phyloP scores from a whole-genome alignment of 1,140 invertebrate genomes.

The Bombus haemorrhoidalis region DNA sequence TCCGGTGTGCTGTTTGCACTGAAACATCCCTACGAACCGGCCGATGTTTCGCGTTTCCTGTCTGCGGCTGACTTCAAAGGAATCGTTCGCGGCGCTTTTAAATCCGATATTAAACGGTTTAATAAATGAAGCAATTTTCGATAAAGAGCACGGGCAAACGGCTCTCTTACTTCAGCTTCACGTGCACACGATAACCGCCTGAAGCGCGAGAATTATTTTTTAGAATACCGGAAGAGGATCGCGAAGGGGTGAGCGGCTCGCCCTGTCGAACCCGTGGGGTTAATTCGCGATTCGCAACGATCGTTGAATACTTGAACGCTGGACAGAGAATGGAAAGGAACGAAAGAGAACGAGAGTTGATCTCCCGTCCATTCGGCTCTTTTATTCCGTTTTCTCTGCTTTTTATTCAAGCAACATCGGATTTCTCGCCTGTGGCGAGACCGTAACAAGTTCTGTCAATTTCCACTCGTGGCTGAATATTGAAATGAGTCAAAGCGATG shows the following conservation, averaged over 20 bases:
- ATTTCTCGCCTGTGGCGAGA: slow-evolving; percentile 54
- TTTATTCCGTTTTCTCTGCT: slow-evolving; percentile 23
- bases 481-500: slow-evolving; percentile 63
- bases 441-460: slow-evolving; percentile 62
- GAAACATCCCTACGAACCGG: neutral
- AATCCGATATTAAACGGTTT: slow-evolving; percentile 27
- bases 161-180: neutral
- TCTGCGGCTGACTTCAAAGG: slow-evolving; percentile 23
- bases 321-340: neutral
- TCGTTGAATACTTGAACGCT: slow-evolving; percentile 8
- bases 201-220: slow-evolving; percentile 40
- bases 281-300: slow-evolving; percentile 38
- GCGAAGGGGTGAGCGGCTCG: neutral
- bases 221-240: slow-evolving; percentile 30
- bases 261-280: slow-evolving; percentile 37
- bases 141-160: neutral
- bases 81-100: neutral
- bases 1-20: neutral
- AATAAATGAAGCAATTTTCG: slow-evolving; percentile 33
- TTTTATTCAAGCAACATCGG: slow-evolving; percentile 26
- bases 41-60: neutral
- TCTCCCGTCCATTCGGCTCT: slow-evolving; percentile 18
- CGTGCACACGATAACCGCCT: slow-evolving; percentile 22
- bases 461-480: slow-evolving; percentile 46
- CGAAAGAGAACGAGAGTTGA: slow-evolving; percentile 1